Percentiles rank a stretch among this genome's conserved stretches.
phyloP scores from a whole-genome alignment of 2,797 vertebrate genomes.

The Limnodromus scolopaceus region DNA sequence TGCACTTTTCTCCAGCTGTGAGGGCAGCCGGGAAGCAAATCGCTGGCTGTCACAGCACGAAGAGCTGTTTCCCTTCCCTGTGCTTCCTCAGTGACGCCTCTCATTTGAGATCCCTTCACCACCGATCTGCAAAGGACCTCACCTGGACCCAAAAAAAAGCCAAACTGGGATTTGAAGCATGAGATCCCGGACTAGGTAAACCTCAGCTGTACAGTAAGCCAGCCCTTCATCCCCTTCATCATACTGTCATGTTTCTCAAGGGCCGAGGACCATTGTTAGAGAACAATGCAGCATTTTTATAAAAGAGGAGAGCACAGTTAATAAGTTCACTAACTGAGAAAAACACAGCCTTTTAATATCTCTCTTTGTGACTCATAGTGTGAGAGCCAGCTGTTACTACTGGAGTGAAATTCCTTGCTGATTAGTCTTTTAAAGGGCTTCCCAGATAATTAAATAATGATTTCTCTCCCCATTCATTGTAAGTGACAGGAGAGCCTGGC shows the following conservation, averaged over 20 bases:
- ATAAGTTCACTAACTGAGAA: conserved; percentile 67
- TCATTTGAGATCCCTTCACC: neutral
- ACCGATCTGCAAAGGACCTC: neutral
- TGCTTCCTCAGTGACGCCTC: neutral
- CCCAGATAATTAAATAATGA: conserved; percentile 74
- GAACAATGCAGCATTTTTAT: conserved; percentile 58
- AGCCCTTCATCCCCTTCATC: neutral
- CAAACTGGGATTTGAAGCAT: neutral
- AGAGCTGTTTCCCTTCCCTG: neutral
- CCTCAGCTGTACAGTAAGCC: neutral
- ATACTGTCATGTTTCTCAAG: neutral
- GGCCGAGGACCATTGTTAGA: conserved; percentile 32
- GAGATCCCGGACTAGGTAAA: neutral
- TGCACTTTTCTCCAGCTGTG: neutral
- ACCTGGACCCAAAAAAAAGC: neutral
- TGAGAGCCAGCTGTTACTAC: conserved; percentile 71
- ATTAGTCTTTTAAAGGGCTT: conserved; percentile 71
- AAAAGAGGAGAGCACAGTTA: conserved; percentile 54
- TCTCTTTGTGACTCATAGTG: conserved; percentile 63
- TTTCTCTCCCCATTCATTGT: conserved; percentile 69
- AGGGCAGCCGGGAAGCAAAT: neutral
- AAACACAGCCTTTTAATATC: conserved; percentile 67
- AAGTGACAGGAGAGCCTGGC: conserved; percentile 66
- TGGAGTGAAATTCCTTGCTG: conserved; percentile 71
- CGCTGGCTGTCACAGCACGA: accelerated